These are phyloP conservation scores for Stigmatopora nigra DNA, from an alignment of 2,113 vertebrate genomes.

Conservation along the genomic window DNA sequence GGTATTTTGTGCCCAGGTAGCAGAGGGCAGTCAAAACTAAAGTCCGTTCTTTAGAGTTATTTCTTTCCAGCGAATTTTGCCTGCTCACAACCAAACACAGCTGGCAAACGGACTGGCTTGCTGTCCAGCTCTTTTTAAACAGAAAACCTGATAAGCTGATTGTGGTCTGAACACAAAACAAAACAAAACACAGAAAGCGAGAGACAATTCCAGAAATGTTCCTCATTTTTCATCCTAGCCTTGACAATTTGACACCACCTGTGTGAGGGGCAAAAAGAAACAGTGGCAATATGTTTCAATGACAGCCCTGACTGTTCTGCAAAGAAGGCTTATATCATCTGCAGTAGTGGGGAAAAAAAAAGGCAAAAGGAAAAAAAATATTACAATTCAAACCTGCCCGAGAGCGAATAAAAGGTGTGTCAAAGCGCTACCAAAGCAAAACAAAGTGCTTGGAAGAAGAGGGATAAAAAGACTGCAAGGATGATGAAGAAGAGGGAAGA, in stretches of 20 bases:
- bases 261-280: slow-evolving; percentile 30
- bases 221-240: slow-evolving; percentile 31
- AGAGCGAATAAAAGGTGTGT: slow-evolving; percentile 22
- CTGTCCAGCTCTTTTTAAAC: not conserved
- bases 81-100: not conserved
- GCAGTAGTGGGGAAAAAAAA: slow-evolving; percentile 19
- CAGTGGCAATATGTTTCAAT: slow-evolving; percentile 47
- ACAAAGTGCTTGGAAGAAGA: slow-evolving; percentile 52
- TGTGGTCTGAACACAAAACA: slow-evolving; percentile 10
- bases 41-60: not conserved
- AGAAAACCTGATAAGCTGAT: slow-evolving; percentile 33
- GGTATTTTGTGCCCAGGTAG: slow-evolving; percentile 4
- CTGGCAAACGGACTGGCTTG: not conserved
- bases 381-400: slow-evolving; percentile 39
- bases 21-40: slow-evolving; percentile 8
- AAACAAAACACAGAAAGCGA: not conserved
- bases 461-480: slow-evolving; percentile 27
- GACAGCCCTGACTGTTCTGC: slow-evolving; percentile 40
- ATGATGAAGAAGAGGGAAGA: slow-evolving; percentile 16
- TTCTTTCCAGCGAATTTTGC: slow-evolving; percentile 1
- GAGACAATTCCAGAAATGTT: slow-evolving; percentile 30
- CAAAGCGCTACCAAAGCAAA: slow-evolving; percentile 47
- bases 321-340: slow-evolving; percentile 41
- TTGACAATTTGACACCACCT: slow-evolving; percentile 33
- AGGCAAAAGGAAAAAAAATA: slow-evolving; percentile 35